phyloP scores from a whole-genome alignment of 2,113 vertebrate genomes.

The Asarcornis scutulata region DNA sequence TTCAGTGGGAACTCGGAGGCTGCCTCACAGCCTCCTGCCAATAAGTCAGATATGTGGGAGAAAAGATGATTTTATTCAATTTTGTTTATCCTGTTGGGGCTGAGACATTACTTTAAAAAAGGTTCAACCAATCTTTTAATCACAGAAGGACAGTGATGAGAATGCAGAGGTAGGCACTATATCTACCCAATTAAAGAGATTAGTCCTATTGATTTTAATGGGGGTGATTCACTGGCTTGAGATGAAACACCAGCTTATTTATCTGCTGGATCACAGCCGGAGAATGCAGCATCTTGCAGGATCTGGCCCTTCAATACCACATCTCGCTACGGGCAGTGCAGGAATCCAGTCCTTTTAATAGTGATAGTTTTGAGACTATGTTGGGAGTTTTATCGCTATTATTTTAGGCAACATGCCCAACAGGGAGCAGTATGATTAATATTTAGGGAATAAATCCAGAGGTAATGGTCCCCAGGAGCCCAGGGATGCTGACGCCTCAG shows the following conservation, averaged over 20 bases:
- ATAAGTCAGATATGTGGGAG: background rate
- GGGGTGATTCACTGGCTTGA: background rate
- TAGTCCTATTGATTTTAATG: conserved; percentile 1
- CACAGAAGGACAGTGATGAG: background rate
- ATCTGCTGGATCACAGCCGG: background rate
- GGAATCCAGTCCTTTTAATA: background rate
- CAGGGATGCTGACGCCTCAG: fast-evolving
- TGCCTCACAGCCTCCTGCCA: background rate
- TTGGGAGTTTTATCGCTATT: background rate
- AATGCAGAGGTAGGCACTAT: background rate
- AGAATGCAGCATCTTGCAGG: background rate
- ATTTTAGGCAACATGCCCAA: background rate
- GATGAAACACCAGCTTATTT: background rate
- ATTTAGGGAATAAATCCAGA: conserved; percentile 16
- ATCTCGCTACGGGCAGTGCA: background rate
- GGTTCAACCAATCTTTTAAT: background rate
- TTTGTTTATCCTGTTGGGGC: background rate
- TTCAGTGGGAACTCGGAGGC: background rate
- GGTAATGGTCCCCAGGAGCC: background rate
- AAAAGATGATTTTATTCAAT: background rate
- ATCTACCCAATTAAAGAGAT: background rate
- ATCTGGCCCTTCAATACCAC: background rate
- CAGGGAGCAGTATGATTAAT: background rate
- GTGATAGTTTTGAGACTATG: background rate
- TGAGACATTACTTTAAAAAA: background rate